phyloP scores from a whole-genome alignment of 2,113 vertebrate species.

The Cromileptes altivelis region DNA sequence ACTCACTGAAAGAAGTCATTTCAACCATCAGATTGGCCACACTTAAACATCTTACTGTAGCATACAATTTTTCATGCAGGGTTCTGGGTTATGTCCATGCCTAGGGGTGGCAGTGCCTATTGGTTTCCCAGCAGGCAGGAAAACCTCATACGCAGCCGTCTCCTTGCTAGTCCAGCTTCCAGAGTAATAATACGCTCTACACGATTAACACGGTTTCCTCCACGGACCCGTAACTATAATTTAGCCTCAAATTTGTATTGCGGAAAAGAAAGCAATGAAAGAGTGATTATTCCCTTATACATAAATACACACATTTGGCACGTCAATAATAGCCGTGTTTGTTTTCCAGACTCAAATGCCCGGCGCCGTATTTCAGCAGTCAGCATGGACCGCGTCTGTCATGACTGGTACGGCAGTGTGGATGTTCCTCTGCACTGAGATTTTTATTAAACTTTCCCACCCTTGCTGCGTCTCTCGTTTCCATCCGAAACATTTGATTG shows the following conservation, averaged over 20 bases:
- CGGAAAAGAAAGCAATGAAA: conserved; percentile 80
- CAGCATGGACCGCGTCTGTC: conserved; percentile 57
- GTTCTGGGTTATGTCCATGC: conserved; percentile 51
- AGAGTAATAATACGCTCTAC: conserved; percentile 72
- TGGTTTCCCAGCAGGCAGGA: conserved; percentile 63
- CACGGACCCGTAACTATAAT: conserved; percentile 69
- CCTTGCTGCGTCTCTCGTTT: conserved; percentile 36
- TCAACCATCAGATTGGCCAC: conserved; percentile 44
- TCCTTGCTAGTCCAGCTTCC: conserved; percentile 43
- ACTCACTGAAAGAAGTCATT: conserved; percentile 41
- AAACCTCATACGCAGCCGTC: conserved; percentile 55
- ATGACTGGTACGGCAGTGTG: conserved; percentile 28
- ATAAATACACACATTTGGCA: conserved; percentile 78
- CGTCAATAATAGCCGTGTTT: conserved; percentile 71
- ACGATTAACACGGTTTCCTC: conserved; percentile 76
- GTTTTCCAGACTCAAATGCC: conserved; percentile 71
- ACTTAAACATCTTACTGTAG: conserved; percentile 37
- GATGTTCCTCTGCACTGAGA: conserved; percentile 60
- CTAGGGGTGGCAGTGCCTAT: conserved; percentile 41
- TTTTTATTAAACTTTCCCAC: conserved; percentile 72
- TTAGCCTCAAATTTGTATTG: conserved; percentile 76
- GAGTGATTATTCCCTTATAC: conserved; percentile 73
- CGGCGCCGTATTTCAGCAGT: conserved; percentile 59
- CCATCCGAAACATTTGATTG: conserved; percentile 63
- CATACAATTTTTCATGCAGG: conserved; percentile 47